phyloP scores from a whole-genome alignment of 1,140 invertebrate species.

The Caerostris extrusa region DNA sequence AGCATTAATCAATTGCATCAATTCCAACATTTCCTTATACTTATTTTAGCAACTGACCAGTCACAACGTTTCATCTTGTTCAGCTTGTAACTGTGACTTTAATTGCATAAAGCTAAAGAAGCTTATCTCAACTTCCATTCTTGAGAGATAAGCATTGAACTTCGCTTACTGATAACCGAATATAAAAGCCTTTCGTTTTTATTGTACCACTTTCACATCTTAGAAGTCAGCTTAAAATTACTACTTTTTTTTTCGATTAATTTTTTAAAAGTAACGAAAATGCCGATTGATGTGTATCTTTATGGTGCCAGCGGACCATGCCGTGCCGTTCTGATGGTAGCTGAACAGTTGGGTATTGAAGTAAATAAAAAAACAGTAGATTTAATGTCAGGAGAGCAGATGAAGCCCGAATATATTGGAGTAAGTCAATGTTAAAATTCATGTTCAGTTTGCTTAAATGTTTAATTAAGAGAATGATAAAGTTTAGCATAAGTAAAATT shows the following conservation, averaged over 20 bases:
- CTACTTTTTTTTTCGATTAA: too few relatives aligned
- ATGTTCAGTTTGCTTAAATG: neutral
- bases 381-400: conserved; percentile 86
- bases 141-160: neutral
- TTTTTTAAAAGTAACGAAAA: neutral
- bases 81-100: too few relatives aligned
- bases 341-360: conserved; percentile 86
- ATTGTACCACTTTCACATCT: neutral
- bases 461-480: too few relatives aligned
- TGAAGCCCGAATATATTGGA: conserved; percentile 88
- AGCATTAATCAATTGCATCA: too few relatives aligned
- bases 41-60: too few relatives aligned
- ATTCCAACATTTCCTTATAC: too few relatives aligned
- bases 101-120: too few relatives aligned
- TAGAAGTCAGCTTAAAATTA: neutral
- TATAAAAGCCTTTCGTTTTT: neutral
- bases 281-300: conserved; percentile 77
- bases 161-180: neutral
- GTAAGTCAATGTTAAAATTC: conserved; percentile 83
- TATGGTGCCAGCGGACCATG: conserved; percentile 66
- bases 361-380: conserved; percentile 87
- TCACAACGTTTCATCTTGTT: too few relatives aligned
- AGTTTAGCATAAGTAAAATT: too few relatives aligned
- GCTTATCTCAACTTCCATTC: neutral
- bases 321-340: conserved; percentile 78